Percentiles rank a stretch among this genome's conserved stretches.
Conservation (phyloP, 2,888 invertebrate genomes). For the Rhamnusium bicolor region DNA sequence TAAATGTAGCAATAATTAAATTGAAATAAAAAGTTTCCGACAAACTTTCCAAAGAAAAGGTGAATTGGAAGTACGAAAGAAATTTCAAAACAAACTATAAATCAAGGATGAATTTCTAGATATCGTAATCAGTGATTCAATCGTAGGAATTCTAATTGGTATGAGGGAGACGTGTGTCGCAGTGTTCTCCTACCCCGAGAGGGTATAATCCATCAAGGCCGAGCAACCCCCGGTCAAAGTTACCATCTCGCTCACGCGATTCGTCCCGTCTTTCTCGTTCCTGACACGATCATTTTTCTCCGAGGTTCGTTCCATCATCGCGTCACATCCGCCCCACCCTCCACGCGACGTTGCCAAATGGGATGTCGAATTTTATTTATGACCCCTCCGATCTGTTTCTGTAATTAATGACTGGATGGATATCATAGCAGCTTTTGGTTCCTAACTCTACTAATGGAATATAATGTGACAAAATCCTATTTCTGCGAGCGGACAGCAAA, state of each 20-base stretch:
- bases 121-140: conserved; percentile 68
- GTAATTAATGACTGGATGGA: conserved; percentile 71
- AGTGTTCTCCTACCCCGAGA: conserved; percentile 67
- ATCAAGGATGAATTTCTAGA: conserved; percentile 47
- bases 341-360: conserved; percentile 73
- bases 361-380: conserved; percentile 73
- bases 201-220: conserved; percentile 73
- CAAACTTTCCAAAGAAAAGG: conserved; percentile 38
- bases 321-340: conserved; percentile 79
- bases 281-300: conserved; percentile 82
- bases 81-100: conserved; percentile 48
- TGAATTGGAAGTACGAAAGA: conserved; percentile 44
- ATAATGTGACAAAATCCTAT: conserved; percentile 44
- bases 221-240: conserved; percentile 74
- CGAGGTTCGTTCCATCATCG: conserved; percentile 83
- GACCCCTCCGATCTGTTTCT: conserved; percentile 70
- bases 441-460: conserved; percentile 47
- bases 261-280: conserved; percentile 62
- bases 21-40: conserved; percentile 43
- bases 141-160: conserved; percentile 70
- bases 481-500: neutral
- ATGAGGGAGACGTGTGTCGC: conserved; percentile 68
- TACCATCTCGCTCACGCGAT: conserved; percentile 73
- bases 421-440: conserved; percentile 65
- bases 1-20: conserved; percentile 44